Evolutionary conservation across 2,888 invertebrate species (phyloP), one percentile per base, ranked within the genome.

Genomic region (Thereva nobilitata): DNA sequence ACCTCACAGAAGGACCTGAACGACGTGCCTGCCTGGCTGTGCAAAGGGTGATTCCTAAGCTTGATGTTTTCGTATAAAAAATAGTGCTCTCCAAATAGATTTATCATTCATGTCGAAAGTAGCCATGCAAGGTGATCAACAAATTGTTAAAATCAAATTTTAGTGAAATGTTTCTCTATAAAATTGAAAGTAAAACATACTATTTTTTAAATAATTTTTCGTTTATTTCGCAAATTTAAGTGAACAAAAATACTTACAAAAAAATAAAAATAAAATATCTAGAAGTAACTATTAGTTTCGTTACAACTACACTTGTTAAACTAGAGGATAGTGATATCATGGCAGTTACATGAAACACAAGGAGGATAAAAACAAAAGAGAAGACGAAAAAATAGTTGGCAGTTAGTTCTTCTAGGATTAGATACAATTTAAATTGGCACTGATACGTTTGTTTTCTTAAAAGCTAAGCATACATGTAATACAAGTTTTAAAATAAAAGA

Each of bases 191-290:
- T 23, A 2, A 23, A 23, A 23, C 23, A 23, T 23, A n/a, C n/a
- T n/a, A 23, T 23, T 23, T 23, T 23, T 23, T 23, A 23, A 23
- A 23, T 23, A 23, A 23, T 23, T 23, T 23, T 23, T 23, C 23
- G 23, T 23, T 23, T 23, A 23, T 23, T 23, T 23, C 23, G 23
- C 23, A 23, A 23, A 23, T 23, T 23, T 23, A 23, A 23, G 23
- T 23, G 23, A 23, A 23, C 23, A 23, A 23, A 23, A 23, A 23
- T 23, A 23, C 23, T 23, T 23, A 23, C 23, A 23, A 59, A 47
- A 59, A 59, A 59, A 47, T 59, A 59, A 7, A 59, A 47, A 59
- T 47, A 59, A 59, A 59, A 59, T 59, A 47, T 23, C 23, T 23
- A 23, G 23, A 23, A 23, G 23, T 59, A 59, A 59, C 47, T 59